Conservation (phyloP, 2,888 invertebrate species). For the Rhamphomyia laevipes region DNA sequence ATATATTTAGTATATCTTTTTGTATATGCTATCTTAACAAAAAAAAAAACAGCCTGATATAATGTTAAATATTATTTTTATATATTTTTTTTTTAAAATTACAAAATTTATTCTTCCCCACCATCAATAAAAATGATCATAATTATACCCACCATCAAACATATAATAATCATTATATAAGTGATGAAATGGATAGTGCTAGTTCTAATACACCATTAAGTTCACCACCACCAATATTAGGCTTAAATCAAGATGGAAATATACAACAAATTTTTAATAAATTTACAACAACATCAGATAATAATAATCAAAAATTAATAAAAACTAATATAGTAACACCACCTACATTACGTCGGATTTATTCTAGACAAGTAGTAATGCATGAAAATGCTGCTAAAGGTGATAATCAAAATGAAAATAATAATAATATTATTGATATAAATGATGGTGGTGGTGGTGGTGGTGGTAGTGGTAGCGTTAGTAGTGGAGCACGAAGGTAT, state of each 20-base stretch:
- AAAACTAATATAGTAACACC: slow-evolving; percentile 4
- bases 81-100: no score
- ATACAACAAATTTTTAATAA: slow-evolving; percentile 3
- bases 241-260: neutral
- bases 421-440: neutral
- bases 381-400: slow-evolving; percentile 61
- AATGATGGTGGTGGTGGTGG: no score
- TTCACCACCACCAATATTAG: slow-evolving; percentile 14
- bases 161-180: no score
- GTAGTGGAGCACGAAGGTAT: slow-evolving; percentile 8
- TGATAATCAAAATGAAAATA: slow-evolving; percentile 38
- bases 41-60: no score
- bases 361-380: slow-evolving; percentile 64
- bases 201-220: slow-evolving; percentile 15
- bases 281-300: neutral
- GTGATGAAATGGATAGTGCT: slow-evolving; percentile 18
- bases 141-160: no score
- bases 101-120: no score
- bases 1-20: no score
- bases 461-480: neutral
- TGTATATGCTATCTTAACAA: no score
- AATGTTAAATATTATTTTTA: no score
- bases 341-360: slow-evolving; percentile 31
- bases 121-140: no score
- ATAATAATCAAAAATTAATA: neutral